Evolutionary conservation across 1,140 invertebrate species (phyloP).

Genomic region (Branchinecta lindahli): DNA sequence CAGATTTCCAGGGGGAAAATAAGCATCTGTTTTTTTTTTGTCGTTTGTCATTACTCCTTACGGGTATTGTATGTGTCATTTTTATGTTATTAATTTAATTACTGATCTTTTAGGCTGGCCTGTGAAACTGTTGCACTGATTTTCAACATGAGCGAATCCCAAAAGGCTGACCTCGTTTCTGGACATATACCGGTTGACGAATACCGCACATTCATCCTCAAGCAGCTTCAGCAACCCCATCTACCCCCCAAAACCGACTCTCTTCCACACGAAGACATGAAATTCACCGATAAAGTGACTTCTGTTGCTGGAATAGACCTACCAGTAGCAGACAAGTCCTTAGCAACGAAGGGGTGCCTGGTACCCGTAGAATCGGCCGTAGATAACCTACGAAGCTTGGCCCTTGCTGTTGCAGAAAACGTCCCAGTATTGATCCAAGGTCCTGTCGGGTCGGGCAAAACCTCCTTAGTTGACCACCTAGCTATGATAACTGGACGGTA

Average conservation of each 20-base stretch:
- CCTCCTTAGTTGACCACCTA: constrained; percentile 71
- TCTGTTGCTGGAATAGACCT: background rate
- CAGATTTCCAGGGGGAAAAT: too few species aligned
- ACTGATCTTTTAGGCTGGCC: background rate
- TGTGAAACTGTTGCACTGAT: background rate
- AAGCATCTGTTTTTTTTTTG: too few species aligned
- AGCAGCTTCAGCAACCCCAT: background rate
- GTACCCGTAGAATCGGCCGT: constrained; percentile 46
- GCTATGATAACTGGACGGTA: constrained; percentile 55
- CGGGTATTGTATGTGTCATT: too few species aligned
- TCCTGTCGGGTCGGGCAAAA: constrained; percentile 84
- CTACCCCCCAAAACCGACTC: background rate
- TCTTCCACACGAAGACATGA: background rate
- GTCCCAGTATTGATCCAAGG: constrained; percentile 73
- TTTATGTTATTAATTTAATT: background rate
- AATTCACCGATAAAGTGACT: background rate
- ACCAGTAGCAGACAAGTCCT: background rate
- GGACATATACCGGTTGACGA: background rate
- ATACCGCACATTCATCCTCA: background rate
- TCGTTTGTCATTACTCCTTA: too few species aligned
- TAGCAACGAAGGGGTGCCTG: constrained; percentile 25
- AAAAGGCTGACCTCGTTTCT: background rate
- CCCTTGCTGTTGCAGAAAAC: constrained; percentile 50
- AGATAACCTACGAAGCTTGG: constrained; percentile 53
- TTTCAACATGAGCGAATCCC: background rate